Percentiles rank a stretch among this genome's conserved stretches.
Evolutionary conservation across 2,888 invertebrate genomes (phyloP).

Genomic region (Microctonus brassicae): DNA sequence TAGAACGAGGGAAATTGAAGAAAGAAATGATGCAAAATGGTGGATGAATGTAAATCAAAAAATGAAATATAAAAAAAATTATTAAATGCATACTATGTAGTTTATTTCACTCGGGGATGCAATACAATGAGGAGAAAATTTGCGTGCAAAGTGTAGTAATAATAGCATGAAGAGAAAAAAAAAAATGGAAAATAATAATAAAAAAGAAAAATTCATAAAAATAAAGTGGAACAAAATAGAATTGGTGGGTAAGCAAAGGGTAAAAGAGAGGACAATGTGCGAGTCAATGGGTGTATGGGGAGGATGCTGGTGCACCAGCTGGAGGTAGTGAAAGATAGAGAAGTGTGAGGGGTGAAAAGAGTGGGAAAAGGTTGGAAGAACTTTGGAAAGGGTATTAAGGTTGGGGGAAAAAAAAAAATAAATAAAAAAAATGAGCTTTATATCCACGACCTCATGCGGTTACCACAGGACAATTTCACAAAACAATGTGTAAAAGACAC

Average conservation of each 20-base stretch:
- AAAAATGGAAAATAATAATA: background rate
- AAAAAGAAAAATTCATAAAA: background rate
- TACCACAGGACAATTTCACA: background rate
- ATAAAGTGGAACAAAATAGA: slow-evolving; percentile 30
- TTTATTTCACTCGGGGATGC: background rate
- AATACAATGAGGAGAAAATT: slow-evolving; percentile 6
- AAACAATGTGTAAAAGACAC: background rate
- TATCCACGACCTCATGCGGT: background rate
- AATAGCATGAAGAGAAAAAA: background rate
- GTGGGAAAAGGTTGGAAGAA: background rate
- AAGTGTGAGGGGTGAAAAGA: background rate
- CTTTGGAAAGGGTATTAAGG: background rate
- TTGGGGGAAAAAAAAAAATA: background rate
- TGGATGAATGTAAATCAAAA: slow-evolving; percentile 24
- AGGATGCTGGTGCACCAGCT: slow-evolving; percentile 20
- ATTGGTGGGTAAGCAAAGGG: slow-evolving; percentile 14
- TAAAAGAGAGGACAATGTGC: slow-evolving; percentile 1
- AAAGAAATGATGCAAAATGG: background rate
- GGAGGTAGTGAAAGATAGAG: background rate
- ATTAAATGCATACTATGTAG: slow-evolving; percentile 4
- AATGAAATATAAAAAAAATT: slow-evolving; percentile 26
- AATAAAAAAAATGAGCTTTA: background rate
- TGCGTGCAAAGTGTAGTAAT: background rate
- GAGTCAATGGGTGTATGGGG: slow-evolving; percentile 30
- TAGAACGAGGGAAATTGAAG: background rate